These are phyloP conservation scores for Tipula lateralis DNA, from an alignment of 2,888 invertebrate species.

Conservation along the genomic window DNA sequence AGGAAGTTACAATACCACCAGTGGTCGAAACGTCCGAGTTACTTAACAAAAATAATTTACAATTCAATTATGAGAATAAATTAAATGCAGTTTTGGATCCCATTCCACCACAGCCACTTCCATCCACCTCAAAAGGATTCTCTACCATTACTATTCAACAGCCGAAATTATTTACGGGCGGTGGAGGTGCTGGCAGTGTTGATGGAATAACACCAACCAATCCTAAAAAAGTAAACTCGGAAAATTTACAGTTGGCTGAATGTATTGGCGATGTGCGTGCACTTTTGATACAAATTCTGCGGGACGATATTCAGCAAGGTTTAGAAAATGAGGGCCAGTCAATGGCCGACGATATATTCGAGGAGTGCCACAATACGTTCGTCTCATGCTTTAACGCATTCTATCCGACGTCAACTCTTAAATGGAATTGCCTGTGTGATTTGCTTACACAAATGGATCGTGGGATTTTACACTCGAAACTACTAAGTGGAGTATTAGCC, in stretches of 20 bases:
- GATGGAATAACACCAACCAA: slow-evolving; percentile 37
- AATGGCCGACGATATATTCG: slow-evolving; percentile 69
- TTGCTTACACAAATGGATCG: slow-evolving; percentile 62
- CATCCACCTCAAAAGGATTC: slow-evolving; percentile 31
- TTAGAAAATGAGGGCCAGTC: slow-evolving; percentile 47
- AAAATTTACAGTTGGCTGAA: slow-evolving; percentile 76
- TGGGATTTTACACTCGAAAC: slow-evolving; percentile 49
- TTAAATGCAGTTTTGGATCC: slow-evolving; percentile 20
- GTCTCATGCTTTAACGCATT: slow-evolving; percentile 92
- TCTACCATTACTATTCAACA: not conserved
- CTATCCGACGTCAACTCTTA: slow-evolving; percentile 87
- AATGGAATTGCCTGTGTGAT: slow-evolving; percentile 89
- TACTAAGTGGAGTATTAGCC: slow-evolving; percentile 75
- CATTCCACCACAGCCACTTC: slow-evolving; percentile 27
- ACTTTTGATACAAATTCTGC: slow-evolving; percentile 74
- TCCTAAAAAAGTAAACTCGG: slow-evolving; percentile 44
- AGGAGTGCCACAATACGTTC: slow-evolving; percentile 87
- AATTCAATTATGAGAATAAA: slow-evolving; percentile 25
- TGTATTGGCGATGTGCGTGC: slow-evolving; percentile 80
- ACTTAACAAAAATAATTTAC: not conserved
- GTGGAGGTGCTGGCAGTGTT: slow-evolving; percentile 30
- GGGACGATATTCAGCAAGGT: slow-evolving; percentile 59
- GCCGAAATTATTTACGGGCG: slow-evolving; percentile 36
- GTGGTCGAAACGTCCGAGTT: not conserved
- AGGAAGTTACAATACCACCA: not conserved